Percentiles rank a stretch among this genome's conserved stretches.
Evolutionary conservation across 2,888 invertebrate genomes (phyloP).

Genomic region (Tethea ocularis): DNA sequence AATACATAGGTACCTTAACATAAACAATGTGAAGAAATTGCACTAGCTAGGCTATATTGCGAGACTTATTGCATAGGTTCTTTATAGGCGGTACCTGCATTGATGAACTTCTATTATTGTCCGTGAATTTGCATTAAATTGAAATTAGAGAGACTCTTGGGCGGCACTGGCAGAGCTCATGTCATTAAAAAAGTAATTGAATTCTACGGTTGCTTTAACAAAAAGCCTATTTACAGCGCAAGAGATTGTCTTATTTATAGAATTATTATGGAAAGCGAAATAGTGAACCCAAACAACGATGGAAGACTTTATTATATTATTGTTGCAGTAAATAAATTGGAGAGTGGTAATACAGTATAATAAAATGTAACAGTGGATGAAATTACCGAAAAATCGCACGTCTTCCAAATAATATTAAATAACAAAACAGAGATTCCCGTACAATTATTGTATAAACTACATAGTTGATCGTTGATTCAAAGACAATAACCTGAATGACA

Average conservation of each 20-base stretch:
- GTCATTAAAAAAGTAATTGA: not conserved
- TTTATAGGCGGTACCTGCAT: slow-evolving; percentile 18
- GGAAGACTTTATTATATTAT: not conserved
- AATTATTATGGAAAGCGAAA: not conserved
- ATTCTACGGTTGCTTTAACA: not conserved
- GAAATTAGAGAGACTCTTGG: slow-evolving; percentile 7
- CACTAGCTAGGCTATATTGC: slow-evolving; percentile 9
- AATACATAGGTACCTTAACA: not conserved
- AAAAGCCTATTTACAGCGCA: not conserved
- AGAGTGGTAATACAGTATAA: too few species aligned
- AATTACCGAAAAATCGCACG: too few species aligned
- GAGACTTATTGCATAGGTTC: slow-evolving; percentile 14
- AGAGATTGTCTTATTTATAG: not conserved
- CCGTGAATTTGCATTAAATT: slow-evolving; percentile 18
- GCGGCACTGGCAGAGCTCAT: not conserved
- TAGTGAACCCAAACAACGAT: not conserved
- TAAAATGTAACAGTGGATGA: not conserved
- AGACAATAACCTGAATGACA: not conserved
- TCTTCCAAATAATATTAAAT: too few species aligned
- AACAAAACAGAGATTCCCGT: too few species aligned
- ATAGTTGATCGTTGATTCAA: not conserved
- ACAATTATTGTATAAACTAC: too few species aligned
- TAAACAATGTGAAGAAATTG: not conserved
- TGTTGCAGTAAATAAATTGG: too few species aligned
- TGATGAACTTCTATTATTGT: slow-evolving; percentile 20